A percentile compares a stretch with the other conserved stretches of the same genome.
These are phyloP conservation scores for Capitulum mitella DNA, from an alignment of 2,888 invertebrate genomes.

Conservation along the genomic window DNA sequence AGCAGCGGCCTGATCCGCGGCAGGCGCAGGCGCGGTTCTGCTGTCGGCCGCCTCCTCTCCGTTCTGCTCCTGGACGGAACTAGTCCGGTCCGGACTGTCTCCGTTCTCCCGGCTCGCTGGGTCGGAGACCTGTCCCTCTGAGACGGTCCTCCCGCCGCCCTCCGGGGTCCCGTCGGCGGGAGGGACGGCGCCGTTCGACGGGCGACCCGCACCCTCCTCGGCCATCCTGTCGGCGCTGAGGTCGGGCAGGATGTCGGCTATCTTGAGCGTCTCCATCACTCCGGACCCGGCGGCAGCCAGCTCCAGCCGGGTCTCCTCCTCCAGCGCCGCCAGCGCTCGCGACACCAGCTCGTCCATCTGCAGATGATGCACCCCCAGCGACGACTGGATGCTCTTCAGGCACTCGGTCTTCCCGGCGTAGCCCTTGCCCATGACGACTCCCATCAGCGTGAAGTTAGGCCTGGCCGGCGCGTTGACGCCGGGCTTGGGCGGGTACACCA, in stretches of 20 bases:
- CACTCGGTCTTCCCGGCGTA: neutral
- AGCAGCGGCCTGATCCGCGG: neutral
- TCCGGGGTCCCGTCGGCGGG: neutral
- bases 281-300: neutral
- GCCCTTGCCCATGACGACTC: neutral
- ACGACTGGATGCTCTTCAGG: neutral
- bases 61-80: too few species aligned
- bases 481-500: neutral
- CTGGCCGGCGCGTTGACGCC: neutral
- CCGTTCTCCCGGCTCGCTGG: too few species aligned
- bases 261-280: neutral
- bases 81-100: too few species aligned
- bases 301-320: neutral
- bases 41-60: too few species aligned
- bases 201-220: neutral
- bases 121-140: neutral
- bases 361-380: neutral
- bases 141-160: neutral
- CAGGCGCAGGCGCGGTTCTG: too few species aligned
- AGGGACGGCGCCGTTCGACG: neutral
- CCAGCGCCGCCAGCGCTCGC: neutral
- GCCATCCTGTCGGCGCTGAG: neutral
- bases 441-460: neutral
- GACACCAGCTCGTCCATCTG: neutral
- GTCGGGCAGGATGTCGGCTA: slow-evolving; percentile 1